These are phyloP conservation scores for Onthophagus taurus DNA, from an alignment of 1,140 invertebrate species.

Conservation along the genomic window DNA sequence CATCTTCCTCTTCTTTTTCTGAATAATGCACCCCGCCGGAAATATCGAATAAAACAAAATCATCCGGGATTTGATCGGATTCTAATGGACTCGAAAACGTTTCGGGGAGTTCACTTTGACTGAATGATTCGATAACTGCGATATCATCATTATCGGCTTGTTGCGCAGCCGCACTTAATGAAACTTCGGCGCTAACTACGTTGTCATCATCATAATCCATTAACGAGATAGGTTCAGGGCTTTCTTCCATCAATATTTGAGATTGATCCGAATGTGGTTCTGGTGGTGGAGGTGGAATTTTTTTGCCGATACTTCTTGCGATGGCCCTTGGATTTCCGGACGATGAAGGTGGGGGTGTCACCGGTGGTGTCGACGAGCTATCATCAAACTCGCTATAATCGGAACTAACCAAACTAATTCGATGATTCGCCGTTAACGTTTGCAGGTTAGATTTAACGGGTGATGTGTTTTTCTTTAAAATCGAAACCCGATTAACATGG, in stretches of 20 bases:
- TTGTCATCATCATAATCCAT: slow-evolving; percentile 52
- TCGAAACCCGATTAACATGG: slow-evolving; percentile 47
- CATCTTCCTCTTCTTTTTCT: slow-evolving; percentile 38
- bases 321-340: slow-evolving; percentile 13
- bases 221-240: no score
- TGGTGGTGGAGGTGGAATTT: slow-evolving; percentile 14
- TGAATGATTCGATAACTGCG: slow-evolving; percentile 49
- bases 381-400: slow-evolving; percentile 58
- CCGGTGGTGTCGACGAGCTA: slow-evolving; percentile 47
- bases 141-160: slow-evolving; percentile 45
- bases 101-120: slow-evolving; percentile 43
- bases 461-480: slow-evolving; percentile 43
- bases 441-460: slow-evolving; percentile 43
- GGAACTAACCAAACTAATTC: slow-evolving; percentile 47
- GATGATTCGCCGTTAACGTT: slow-evolving; percentile 42
- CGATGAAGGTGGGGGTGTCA: slow-evolving; percentile 41
- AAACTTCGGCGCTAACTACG: slow-evolving; percentile 48
- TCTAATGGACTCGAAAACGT: slow-evolving; percentile 49
- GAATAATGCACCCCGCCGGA: slow-evolving; percentile 50
- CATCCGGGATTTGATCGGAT: slow-evolving; percentile 46
- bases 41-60: slow-evolving; percentile 53
- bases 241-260: no score
- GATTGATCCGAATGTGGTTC: slow-evolving; percentile 9
- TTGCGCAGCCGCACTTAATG: slow-evolving; percentile 47
- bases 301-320: slow-evolving; percentile 25